phyloP scores from a whole-genome alignment of 2,797 vertebrate genomes.

The Pristis pectinata region DNA sequence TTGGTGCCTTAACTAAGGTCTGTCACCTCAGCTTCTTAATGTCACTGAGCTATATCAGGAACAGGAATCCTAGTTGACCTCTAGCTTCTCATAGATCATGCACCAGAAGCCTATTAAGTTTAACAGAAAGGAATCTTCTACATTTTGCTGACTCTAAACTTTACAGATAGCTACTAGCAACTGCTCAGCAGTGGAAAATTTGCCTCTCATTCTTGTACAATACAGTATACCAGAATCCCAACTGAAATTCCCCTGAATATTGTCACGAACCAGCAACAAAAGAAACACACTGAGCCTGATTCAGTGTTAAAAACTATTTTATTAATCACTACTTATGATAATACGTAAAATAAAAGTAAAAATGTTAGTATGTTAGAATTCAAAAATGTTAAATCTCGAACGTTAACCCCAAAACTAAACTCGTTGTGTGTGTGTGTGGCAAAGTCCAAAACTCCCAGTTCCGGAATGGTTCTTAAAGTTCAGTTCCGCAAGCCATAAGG shows the following conservation, averaged over 20 bases:
- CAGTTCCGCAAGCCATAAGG: no score
- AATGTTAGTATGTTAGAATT: no score
- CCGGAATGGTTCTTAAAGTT: no score
- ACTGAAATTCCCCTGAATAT: neutral
- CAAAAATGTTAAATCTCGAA: no score
- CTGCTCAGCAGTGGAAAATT: neutral
- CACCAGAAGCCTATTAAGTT: neutral
- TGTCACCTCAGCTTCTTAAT: conserved; percentile 22
- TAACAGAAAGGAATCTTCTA: neutral
- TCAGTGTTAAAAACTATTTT: no score
- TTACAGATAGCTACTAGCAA: neutral
- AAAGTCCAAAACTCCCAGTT: no score
- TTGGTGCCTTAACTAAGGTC: neutral
- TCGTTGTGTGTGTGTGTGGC: no score
- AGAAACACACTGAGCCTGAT: no score
- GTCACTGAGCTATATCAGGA: conserved; percentile 31
- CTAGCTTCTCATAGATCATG: neutral
- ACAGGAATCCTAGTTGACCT: conserved; percentile 8
- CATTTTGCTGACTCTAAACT: neutral
- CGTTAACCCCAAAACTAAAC: no score
- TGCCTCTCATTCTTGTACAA: neutral
- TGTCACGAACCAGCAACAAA: no score
- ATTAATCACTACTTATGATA: no score
- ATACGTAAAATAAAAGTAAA: no score
- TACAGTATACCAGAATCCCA: neutral